Base-by-base conservation (phyloP, 2,113 vertebrate genomes). In the Danionella cerebrum region DNA sequence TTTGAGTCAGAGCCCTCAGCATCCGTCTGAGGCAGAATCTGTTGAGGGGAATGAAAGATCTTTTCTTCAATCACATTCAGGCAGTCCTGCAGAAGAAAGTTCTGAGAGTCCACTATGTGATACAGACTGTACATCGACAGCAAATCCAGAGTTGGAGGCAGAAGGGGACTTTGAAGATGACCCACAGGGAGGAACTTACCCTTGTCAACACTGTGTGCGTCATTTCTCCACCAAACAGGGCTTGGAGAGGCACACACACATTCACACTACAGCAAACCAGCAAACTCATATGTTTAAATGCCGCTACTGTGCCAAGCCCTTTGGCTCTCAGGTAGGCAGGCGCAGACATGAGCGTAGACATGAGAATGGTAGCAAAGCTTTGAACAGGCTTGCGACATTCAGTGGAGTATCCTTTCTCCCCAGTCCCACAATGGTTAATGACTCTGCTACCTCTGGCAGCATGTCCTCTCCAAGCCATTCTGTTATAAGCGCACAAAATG, bases 151-250 rank as follows among this genome's bases (percentile, higher is more conserved):
- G n/a, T 73, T 54, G 11, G 85, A 85, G 6, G 67, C 70, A 1
- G 84, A 87, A 25, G 82, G 78, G 70, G 83, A 85, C 59, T 81
- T 89, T 36, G 93, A 93, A 0, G 91, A 86, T 0, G 91, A 93
- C 0, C 39, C 78, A 2, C 89, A 88, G n/a, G 93, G 87, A 65
- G 78, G 85, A 0, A 89, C 85, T 0, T 89, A 91, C 65, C 92
- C 92, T 6, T 99, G 96, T 78, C 93, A 91, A 66, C 92, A 97
- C 29, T 97, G 96, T 22, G 95, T 98, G 71, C 87, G 93, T 41
- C 93, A 91, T 73, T 99, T 98, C 6, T 90, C 91, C 16, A 97
- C 95, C 22, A 96, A 94, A 77, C 94, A 98, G 48, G 95, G 95
- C 5, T 88, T 99, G 0, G 95, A 98, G 36, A 94, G 94, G 6